Conservation (phyloP, 2,888 invertebrate genomes). For the Lasioglossum pauxillum region DNA sequence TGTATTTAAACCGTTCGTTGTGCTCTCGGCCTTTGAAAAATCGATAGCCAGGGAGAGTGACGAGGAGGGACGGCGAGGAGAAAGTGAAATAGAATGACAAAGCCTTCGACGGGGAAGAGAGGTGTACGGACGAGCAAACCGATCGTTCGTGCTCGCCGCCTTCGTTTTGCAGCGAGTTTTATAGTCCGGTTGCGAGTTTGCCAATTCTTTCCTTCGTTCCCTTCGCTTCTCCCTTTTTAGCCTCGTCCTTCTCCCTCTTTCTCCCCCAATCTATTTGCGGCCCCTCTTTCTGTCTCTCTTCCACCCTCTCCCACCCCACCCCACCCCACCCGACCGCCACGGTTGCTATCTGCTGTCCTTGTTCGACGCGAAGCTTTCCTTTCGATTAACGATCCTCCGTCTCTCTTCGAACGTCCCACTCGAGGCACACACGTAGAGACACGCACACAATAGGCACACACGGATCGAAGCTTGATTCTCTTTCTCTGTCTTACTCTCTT, state of each 20-base stretch:
- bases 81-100: conserved; percentile 65
- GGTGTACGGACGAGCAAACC: conserved; percentile 60
- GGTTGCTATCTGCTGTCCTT: conserved; percentile 7
- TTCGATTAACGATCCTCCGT: conserved; percentile 24
- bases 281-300: conserved; percentile 11
- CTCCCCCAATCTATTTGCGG: conserved; percentile 48
- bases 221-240: conserved; percentile 54
- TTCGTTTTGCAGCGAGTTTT: conserved; percentile 79
- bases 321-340: not conserved
- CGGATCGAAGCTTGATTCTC: conserved; percentile 34
- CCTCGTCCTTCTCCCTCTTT: conserved; percentile 37
- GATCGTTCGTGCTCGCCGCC: conserved; percentile 69
- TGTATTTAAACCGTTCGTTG: conserved; percentile 50
- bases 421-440: conserved; percentile 30
- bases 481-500: not conserved
- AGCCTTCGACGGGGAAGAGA: conserved; percentile 38
- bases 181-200: conserved; percentile 79
- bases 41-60: conserved; percentile 31
- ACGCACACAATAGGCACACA: conserved; percentile 30
- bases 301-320: not conserved
- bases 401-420: conserved; percentile 24
- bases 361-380: conserved; percentile 19
- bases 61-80: conserved; percentile 12
- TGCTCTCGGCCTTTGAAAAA: conserved; percentile 35
- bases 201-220: conserved; percentile 73